Evolutionary conservation across 2,113 vertebrate genomes (phyloP), one percentile per base, ranked within the genome.

Genomic region (Coregonus clupeaformis): DNA sequence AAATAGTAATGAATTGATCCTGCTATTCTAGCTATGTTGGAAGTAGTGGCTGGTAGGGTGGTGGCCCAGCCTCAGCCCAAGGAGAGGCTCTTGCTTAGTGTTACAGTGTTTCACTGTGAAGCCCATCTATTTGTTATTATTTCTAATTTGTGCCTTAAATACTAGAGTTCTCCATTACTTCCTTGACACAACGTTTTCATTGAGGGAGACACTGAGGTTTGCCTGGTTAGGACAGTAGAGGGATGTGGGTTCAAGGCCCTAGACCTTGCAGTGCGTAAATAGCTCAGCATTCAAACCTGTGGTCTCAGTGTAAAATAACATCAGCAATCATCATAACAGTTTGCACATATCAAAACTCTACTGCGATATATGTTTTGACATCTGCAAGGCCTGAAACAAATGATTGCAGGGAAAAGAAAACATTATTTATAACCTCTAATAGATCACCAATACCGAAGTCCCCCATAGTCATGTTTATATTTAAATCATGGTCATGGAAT

Each of bases 201-300:
- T 85, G 82, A 91, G 87, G 82, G 77, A 85, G 82, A 70, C 85
- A 79, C 72, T 88, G 87, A 90, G 90, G 90, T 86, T 88, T 88
- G 85, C 80, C 74, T 81, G 83, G 84, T 77, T 81, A 79, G 80
- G 78, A 89, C 84, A 87, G 90, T 81, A 82, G 78, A 89, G 87
- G 89, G 90, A 91, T 90, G 92, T 91, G 91, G 90, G 90, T 84
- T 85, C 78, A 85, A 84, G 89, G 84, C 85, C 86, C 79, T 80
- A 88, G 86, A 89, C 82, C 84, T 87, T 84, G 87, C 89, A 87
- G 88, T 72, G 73, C 85, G 90, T 90, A 93, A 93, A 93, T 92
- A 93, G 90, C 90, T 79, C 83, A 80, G 79, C 82, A 80, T 87
- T 89, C 82, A 80, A 88, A 84, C 81, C 84, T 87, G 91, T 77